Evolutionary conservation across 2,888 invertebrate species (phyloP).

Genomic region (Aleiodes leptofemur): DNA sequence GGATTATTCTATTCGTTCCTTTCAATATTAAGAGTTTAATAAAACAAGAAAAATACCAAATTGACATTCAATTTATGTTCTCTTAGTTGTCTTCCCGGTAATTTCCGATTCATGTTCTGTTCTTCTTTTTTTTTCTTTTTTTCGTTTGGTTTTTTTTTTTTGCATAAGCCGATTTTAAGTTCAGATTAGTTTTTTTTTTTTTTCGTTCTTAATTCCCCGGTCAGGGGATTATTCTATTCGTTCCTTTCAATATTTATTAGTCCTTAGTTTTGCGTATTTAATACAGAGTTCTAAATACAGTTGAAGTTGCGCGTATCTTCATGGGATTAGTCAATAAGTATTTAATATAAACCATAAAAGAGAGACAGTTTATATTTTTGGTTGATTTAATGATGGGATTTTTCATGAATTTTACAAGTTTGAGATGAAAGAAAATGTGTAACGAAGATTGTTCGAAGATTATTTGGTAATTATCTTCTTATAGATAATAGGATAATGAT

Average conservation of each 20-base stretch:
- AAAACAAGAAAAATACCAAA: neutral
- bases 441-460: no score
- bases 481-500: neutral
- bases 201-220: neutral
- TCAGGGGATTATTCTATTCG: neutral
- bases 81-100: neutral
- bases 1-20: no score
- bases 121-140: neutral
- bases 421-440: no score
- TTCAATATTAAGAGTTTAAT: conserved; percentile 4
- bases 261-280: neutral
- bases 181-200: neutral
- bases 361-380: no score
- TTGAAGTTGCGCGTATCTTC: no score
- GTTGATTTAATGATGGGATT: no score
- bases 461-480: neutral
- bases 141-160: neutral
- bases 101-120: conserved; percentile 18
- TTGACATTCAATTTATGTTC: neutral
- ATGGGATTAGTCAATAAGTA: no score
- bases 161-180: neutral
- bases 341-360: no score
- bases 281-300: neutral
- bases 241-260: neutral
- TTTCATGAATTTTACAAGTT: no score